Base-by-base conservation (phyloP, 2,113 vertebrate genomes). In the Hymenochirus boettgeri region DNA sequence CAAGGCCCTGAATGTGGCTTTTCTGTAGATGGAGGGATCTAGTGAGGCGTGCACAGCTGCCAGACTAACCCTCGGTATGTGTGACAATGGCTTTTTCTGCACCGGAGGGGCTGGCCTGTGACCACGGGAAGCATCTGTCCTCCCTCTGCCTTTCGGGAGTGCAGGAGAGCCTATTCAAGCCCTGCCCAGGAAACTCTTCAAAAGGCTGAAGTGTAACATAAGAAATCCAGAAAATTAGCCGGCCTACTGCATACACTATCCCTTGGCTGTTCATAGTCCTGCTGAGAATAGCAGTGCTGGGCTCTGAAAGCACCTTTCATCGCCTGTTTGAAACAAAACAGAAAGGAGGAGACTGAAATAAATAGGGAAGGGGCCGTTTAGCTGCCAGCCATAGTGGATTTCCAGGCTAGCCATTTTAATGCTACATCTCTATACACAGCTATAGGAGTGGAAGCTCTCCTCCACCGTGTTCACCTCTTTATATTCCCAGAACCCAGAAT, bases 51-150 rank as follows among this genome's bases (percentile, higher is more conserved):
- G 81, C 78, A 82, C 75, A 74, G 83, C 84, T 79, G 83, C 86
- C 77, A 83, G 85, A 82, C 86, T 73, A 80, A 55, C 23, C 80
- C 79, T 81, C 66, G 79, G 80, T 74, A 70, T 71, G 54, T 73
- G 76, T 74, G 83, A 88, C 86, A 89, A 86, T 80, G 82, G 82
- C 82, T 77, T 79, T 78, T 77, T 78, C 79, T 77, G 76, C 76
- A 70, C 0, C 75, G 76, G 79, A 82, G 75, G 84, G 84, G 11
- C 78, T 77, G 66, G 76, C 72, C 56, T 63, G 72, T 83, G 85
- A 89, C 86, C 86, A 90, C 82, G 80, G 87, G 77, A 71, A 73
- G 79, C 83, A 86, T 89, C n/a, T 89, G 86, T 2, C 74, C 72
- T 61, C 76, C 74, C 22, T 18, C 15, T 72, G 7, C 76, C 80